A percentile compares a stretch with the other conserved stretches of the same genome.
These are phyloP conservation scores for Eueides isabella DNA, from an alignment of 1,140 invertebrate species.

Conservation along the genomic window DNA sequence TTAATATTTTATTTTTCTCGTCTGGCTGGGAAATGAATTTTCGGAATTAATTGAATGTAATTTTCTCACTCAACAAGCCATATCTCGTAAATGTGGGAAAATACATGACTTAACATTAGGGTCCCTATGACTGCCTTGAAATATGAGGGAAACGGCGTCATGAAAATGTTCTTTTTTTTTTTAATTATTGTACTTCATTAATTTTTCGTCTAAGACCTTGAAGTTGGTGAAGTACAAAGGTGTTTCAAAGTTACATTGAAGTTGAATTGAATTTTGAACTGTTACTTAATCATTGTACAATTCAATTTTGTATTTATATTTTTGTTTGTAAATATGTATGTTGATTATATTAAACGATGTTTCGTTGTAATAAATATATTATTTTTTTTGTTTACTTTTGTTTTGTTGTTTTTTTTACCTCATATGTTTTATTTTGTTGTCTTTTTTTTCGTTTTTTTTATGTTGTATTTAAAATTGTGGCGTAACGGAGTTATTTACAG, in stretches of 20 bases:
- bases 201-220: too few species aligned
- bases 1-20: too few species aligned
- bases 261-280: neutral
- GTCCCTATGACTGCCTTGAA: neutral
- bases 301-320: constrained; percentile 41
- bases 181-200: too few species aligned
- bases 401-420: constrained; percentile 42
- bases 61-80: neutral
- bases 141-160: too few species aligned
- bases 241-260: neutral
- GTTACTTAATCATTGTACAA: neutral
- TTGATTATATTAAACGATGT: constrained; percentile 47
- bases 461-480: neutral
- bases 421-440: constrained; percentile 19
- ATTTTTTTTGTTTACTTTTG: constrained; percentile 60
- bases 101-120: neutral
- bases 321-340: constrained; percentile 69
- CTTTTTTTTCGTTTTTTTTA: neutral
- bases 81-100: neutral
- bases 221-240: neutral
- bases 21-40: too few species aligned
- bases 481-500: neutral
- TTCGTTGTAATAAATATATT: constrained; percentile 71
- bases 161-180: too few species aligned
- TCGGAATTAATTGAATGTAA: too few species aligned